Base-by-base conservation (phyloP, 2,797 vertebrate species). In the Anguilla megastoma region DNA sequence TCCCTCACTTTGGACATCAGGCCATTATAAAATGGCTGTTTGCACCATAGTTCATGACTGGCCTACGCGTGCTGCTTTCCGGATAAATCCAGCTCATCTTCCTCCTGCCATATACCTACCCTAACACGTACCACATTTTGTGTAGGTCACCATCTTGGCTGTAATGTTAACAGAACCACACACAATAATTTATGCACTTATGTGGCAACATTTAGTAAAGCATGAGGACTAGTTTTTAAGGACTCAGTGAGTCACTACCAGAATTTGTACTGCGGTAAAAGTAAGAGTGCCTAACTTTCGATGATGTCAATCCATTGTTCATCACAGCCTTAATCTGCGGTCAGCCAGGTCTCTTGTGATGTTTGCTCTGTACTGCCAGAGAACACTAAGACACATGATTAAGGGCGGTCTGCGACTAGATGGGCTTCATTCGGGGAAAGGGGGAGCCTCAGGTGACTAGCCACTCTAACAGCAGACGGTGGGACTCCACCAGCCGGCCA, bases 381-480 rank as follows among this genome's bases (percentile, higher is more conserved):
- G 87, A 89, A 91, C 88, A 85, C 87, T 89, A 92, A 14, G 30
- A 83, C 36, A 7, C 52, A 87, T 48, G 88, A 90, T 85, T 85
- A 91, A 93, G 79, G 79, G 58, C 63, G 24, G 60, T 48, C 79
- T 60, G 30, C 63, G 82, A 54, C n/a, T 24, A 45, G 50, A 24
- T 33, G 27, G 48, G 12, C 58, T 63, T 84, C 58, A 66, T 83
- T 87, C 41, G 54, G 56, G 66, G 80, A 63, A 58, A 87, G 79
- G 30, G 36, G 45, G 79, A 66, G 80, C 79, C 56, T 58, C 36
- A 45, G 56, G 79, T 63, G 45, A 41, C 54, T 4, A 45, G 80
- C 12, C 80, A 83, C 12, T 93, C 92, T 92, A 90, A 92, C 94
- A 94, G 93, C 88, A 89, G 33, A 92, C 89, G 90, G 76, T 87